These are phyloP conservation scores for Scytalopus superciliaris DNA, from an alignment of 2,113 vertebrate genomes.

Conservation along the genomic window DNA sequence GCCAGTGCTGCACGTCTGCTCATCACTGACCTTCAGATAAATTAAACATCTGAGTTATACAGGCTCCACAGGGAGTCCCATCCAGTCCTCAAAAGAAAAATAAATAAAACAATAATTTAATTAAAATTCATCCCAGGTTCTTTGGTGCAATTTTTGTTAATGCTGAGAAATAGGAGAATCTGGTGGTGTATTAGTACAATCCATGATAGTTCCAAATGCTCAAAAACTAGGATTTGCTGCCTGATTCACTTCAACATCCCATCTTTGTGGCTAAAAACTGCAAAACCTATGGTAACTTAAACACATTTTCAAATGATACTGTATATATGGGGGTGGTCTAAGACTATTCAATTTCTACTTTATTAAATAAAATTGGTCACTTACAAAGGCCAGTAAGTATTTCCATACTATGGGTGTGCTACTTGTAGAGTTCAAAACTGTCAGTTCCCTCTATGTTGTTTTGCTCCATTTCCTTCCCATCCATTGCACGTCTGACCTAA, in stretches of 20 bases:
- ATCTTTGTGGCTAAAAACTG: background rate
- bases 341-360: background rate
- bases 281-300: background rate
- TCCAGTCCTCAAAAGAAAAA: slow-evolving; percentile 61
- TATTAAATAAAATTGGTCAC: background rate
- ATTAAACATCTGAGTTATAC: slow-evolving; percentile 58
- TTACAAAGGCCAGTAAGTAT: slow-evolving; percentile 2
- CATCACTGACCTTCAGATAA: slow-evolving; percentile 53
- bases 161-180: slow-evolving; percentile 50
- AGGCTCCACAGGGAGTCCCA: slow-evolving; percentile 59
- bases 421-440: background rate
- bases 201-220: background rate
- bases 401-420: background rate
- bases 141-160: slow-evolving; percentile 62
- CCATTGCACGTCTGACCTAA: slow-evolving; percentile 30
- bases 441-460: background rate
- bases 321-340: background rate
- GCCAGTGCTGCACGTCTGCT: slow-evolving; percentile 35
- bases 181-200: slow-evolving; percentile 45
- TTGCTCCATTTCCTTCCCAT: background rate
- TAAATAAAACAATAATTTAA: slow-evolving; percentile 69
- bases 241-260: background rate
- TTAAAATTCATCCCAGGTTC: slow-evolving; percentile 57
- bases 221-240: slow-evolving; percentile 30
- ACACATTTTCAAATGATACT: background rate